Evolutionary conservation across 2,888 invertebrate species (phyloP), one percentile per base, ranked within the genome.

Genomic region (Caenorhabditis sp.): DNA sequence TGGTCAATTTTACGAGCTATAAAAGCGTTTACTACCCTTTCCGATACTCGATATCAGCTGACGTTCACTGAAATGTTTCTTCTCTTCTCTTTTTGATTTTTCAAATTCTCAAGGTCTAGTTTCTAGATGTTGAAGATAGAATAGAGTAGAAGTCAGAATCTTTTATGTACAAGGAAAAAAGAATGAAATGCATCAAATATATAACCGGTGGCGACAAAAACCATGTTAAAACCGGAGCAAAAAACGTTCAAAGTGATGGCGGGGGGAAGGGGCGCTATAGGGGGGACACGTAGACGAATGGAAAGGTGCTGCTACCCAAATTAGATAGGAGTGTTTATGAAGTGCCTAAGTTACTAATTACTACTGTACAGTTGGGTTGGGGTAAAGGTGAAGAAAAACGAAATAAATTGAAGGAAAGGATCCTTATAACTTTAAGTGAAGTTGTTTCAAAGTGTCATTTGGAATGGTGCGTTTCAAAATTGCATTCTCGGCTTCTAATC

Each of bases 401-500:
- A n/a, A n/a, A n/a, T n/a, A n/a, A n/a, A n/a, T n/a, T n/a, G n/a
- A n/a, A n/a, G n/a, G n/a, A n/a, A n/a, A n/a, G n/a, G n/a, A n/a
- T n/a, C n/a, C 18, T 71, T 37, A 78, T 37, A 77, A 22, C 24
- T 77, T 77, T 32, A 71, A 40, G 44, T 78, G 80, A 8, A 85
- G 78, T 93, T 95, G 95, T 89, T 95, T 95, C 92, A 97, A 94
- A 65, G 96, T 96, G 92, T 97, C 97, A 91, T 95, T 95, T 80
- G 95, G 94, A 82, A 96, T 97, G 91, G 96, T 95, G 84, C 96
- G 95, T 92, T 95, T 95, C 91, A 97, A 94, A 92, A 96, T 95
- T 84, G 94, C 95, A 93, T 97, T 97, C 94, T 97, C 97, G 89
- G 95, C 94, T 93, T 97, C 96, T 90, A 97, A 94, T 93, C 89